These are phyloP conservation scores for Charanyca ferruginea DNA, from an alignment of 2,888 invertebrate genomes.

Conservation along the genomic window DNA sequence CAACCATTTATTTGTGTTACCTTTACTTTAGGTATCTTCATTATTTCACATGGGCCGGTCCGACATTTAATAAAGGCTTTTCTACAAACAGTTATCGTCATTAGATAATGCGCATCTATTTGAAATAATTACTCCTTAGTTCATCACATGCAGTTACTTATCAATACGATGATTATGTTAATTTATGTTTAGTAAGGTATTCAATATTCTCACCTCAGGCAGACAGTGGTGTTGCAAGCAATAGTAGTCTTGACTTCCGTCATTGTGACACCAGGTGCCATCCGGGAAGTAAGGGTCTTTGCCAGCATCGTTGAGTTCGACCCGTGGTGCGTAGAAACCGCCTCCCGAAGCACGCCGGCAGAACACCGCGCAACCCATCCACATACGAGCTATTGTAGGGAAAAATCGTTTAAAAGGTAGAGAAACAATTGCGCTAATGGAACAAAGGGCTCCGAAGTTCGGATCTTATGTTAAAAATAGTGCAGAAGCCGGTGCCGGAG, in stretches of 20 bases:
- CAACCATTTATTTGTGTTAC: no score
- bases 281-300: constrained; percentile 95
- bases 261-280: constrained; percentile 95
- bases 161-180: no score
- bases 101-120: not conserved
- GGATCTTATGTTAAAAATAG: not conserved
- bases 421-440: not conserved
- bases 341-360: constrained; percentile 93
- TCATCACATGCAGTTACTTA: no score
- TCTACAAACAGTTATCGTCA: not conserved
- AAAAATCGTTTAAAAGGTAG: not conserved
- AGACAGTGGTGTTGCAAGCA: constrained; percentile 94
- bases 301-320: constrained; percentile 94
- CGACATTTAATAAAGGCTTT: not conserved
- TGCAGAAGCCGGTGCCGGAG: no score
- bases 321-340: constrained; percentile 94
- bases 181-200: not conserved
- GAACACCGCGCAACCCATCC: constrained; percentile 96
- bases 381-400: constrained; percentile 90
- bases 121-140: no score
- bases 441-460: not conserved
- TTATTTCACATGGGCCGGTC: no score
- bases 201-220: constrained; percentile 90
- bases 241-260: constrained; percentile 92
- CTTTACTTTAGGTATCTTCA: no score